Evolutionary conservation across 2,797 vertebrate genomes (phyloP).

Genomic region (Acrocephalus scirpaceus): DNA sequence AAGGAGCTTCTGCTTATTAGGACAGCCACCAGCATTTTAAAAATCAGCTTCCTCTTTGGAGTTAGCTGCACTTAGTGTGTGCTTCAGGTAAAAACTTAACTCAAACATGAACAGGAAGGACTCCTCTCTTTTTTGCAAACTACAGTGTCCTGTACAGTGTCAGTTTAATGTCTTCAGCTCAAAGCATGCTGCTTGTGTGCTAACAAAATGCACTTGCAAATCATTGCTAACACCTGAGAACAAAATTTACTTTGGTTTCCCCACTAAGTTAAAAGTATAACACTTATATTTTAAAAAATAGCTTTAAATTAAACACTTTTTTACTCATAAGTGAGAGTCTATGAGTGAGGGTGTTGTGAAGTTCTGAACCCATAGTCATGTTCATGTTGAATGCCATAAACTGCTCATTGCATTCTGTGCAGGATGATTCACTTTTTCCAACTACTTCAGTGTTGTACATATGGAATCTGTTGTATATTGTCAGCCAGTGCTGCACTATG

Average conservation of each 20-base stretch:
- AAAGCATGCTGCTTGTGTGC: neutral
- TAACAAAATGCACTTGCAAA: neutral
- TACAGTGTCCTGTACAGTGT: neutral
- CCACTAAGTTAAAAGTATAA: neutral
- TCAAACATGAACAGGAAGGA: neutral
- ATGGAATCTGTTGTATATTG: slow-evolving; percentile 26
- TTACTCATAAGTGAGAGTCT: neutral
- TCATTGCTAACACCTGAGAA: neutral
- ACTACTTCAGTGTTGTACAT: neutral
- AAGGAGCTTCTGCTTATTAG: neutral
- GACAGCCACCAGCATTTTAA: neutral
- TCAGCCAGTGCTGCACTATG: neutral
- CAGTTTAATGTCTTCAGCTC: neutral
- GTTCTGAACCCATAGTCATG: neutral
- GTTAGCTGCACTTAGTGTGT: neutral
- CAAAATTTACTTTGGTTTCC: neutral
- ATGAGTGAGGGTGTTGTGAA: neutral
- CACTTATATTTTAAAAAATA: neutral
- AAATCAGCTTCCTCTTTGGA: neutral
- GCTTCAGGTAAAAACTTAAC: neutral
- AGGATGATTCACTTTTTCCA: slow-evolving; percentile 56
- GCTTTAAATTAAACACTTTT: neutral
- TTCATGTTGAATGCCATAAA: neutral
- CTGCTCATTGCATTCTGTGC: neutral
- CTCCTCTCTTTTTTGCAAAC: neutral